Percentiles rank a stretch among this genome's conserved stretches.
phyloP scores from a whole-genome alignment of 2,113 vertebrate genomes.

The Nerophis ophidion region DNA sequence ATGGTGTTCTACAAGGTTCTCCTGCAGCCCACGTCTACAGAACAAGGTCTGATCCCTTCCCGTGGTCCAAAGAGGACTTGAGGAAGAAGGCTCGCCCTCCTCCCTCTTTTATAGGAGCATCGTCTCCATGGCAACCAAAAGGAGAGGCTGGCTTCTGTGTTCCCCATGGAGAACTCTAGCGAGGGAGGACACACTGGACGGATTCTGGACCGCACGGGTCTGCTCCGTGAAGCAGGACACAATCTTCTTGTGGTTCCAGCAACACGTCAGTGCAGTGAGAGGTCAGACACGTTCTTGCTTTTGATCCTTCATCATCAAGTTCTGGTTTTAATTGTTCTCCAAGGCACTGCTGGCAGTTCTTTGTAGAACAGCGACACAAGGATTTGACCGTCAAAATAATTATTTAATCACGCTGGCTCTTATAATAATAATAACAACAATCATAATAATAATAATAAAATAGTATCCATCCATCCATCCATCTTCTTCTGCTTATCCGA shows the following conservation, averaged over 20 bases:
- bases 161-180: conserved; percentile 15
- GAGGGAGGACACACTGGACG: conserved; percentile 16
- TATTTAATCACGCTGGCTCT: conserved; percentile 39
- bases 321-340: too few species aligned
- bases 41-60: conserved; percentile 22
- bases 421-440: background rate
- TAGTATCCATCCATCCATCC: too few species aligned
- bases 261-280: background rate
- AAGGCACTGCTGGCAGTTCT: conserved; percentile 2
- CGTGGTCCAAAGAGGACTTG: conserved; percentile 6
- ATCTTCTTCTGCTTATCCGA: too few species aligned
- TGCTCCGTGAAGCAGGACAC: too few species aligned
- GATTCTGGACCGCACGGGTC: background rate
- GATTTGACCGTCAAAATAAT: conserved; percentile 32
- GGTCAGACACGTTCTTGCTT: conserved; percentile 4
- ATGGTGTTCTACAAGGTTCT: conserved; percentile 8
- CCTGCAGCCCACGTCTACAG: conserved; percentile 6
- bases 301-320: background rate
- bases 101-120: conserved; percentile 19
- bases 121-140: conserved; percentile 42
- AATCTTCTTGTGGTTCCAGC: background rate
- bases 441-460: too few species aligned
- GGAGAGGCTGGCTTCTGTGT: conserved; percentile 14
- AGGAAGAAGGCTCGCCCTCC: conserved; percentile 13
- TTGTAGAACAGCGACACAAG: conserved; percentile 16